phyloP scores from a whole-genome alignment of 2,888 invertebrate species.

The Idaea biselata region DNA sequence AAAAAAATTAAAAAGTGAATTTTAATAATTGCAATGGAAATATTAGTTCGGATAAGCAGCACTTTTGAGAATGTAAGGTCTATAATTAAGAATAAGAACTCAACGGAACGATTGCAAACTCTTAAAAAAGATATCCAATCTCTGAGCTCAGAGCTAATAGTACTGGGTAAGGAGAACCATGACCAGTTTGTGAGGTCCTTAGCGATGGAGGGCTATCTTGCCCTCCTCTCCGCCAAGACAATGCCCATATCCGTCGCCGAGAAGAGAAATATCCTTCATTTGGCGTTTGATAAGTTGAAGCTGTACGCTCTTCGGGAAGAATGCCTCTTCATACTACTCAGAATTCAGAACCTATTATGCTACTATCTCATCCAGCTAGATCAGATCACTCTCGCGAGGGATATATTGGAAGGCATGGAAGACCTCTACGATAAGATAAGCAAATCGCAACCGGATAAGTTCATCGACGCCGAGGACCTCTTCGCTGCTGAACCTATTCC shows the following conservation, averaged over 20 bases:
- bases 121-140: slow-evolving; percentile 60
- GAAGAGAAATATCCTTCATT: slow-evolving; percentile 57
- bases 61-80: slow-evolving; percentile 60
- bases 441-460: slow-evolving; percentile 50
- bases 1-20: slow-evolving; percentile 32
- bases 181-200: slow-evolving; percentile 56
- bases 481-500: slow-evolving; percentile 59
- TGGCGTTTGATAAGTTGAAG: slow-evolving; percentile 60
- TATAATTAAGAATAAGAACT: slow-evolving; percentile 56
- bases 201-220: slow-evolving; percentile 70
- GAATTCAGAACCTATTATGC: slow-evolving; percentile 80
- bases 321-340: slow-evolving; percentile 75
- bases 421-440: slow-evolving; percentile 64
- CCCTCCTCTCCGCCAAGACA: slow-evolving; percentile 61
- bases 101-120: slow-evolving; percentile 48
- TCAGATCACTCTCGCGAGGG: slow-evolving; percentile 65
- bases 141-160: slow-evolving; percentile 53
- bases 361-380: slow-evolving; percentile 79
- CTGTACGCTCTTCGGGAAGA: slow-evolving; percentile 55
- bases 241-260: slow-evolving; percentile 59
- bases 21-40: slow-evolving; percentile 48
- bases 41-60: slow-evolving; percentile 50
- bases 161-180: slow-evolving; percentile 63
- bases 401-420: slow-evolving; percentile 74
- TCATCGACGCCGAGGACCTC: slow-evolving; percentile 77